Base-by-base conservation (phyloP, 2,797 vertebrate genomes). In the Pseudochaenichthys georgianus region DNA sequence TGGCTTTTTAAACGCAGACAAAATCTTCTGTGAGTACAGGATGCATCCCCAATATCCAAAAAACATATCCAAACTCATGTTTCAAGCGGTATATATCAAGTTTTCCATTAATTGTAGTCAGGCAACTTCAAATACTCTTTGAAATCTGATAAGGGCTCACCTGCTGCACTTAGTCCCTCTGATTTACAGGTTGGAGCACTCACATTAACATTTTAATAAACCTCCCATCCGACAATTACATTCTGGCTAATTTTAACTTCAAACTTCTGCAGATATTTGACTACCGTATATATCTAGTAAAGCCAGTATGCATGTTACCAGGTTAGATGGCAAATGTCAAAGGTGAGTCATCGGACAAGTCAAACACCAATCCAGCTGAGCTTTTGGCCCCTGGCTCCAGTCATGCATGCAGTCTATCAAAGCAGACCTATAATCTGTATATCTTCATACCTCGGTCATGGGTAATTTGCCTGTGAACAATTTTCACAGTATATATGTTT, bases 331-430 rank as follows among this genome's bases (percentile, higher is more conserved):
- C 31, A 89, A 89, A 92, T 92, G 86, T 87, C 88, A 90, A 80
- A 77, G 81, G 73, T 85, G 88, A 77, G 65, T 21, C 55, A 68
- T 63, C 7, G 59, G 66, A 73, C 64, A 72, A 72, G 76, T 69
- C 51, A 1, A 74, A 72, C 70, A 78, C 28, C 28, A 28, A 73
- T 80, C 80, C 13, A 63, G 47, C 21, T 45, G 31, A 54, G 84
- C 64, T 81, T 48, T 62, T 51, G 58, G 75, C 75, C 52, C 28
- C 21, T 43, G 45, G 72, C 72, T 75, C 54, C 73, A 88, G 47
- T 84, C 83, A 83, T 87, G 80, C 85, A 84, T 87, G 74, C n/a
- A 50, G 46, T 72, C 73, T 77, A 88, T 88, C 88, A 88, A 87
- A 86, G 73, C 45, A 73, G 31, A 63, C 21, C 66, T 63, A 45